A percentile compares a stretch with the other conserved stretches of the same genome.
Conservation (phyloP, 2,888 invertebrate genomes). For the Drosophila melanocephala region DNA sequence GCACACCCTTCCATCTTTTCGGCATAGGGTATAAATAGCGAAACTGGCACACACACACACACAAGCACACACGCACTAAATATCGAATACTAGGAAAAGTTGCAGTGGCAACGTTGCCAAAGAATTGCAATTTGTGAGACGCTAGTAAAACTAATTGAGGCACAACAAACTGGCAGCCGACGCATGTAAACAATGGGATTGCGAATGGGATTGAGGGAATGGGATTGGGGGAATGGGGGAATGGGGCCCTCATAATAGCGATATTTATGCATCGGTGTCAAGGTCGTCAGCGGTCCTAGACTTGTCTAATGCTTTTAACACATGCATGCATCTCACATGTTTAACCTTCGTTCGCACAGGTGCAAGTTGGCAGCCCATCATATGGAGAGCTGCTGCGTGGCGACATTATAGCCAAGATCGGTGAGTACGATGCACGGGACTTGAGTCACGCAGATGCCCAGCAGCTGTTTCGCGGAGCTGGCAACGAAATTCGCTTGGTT, state of each 20-base stretch:
- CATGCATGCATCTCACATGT: constrained; percentile 22
- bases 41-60: constrained; percentile 61
- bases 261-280: constrained; percentile 48
- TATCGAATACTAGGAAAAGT: constrained; percentile 33
- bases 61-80: constrained; percentile 10
- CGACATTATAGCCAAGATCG: constrained; percentile 95
- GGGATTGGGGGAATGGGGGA: constrained; percentile 24
- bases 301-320: constrained; percentile 21
- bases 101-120: constrained; percentile 68
- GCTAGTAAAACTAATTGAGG: constrained; percentile 79
- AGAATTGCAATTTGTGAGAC: constrained; percentile 56
- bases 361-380: constrained; percentile 94
- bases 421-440: constrained; percentile 94
- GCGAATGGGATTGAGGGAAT: constrained; percentile 21
- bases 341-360: constrained; percentile 87
- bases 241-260: constrained; percentile 39
- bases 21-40: constrained; percentile 47
- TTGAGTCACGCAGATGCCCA: constrained; percentile 96
- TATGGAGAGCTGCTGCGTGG: constrained; percentile 94
- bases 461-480: constrained; percentile 93
- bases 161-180: constrained; percentile 54
- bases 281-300: constrained; percentile 39
- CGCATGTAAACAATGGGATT: constrained; percentile 64
- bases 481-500: constrained; percentile 91
- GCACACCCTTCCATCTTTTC: constrained; percentile 25